Evolutionary conservation across 2,888 invertebrate species (phyloP), one percentile per base, ranked within the genome.

Genomic region (Cremastinae sp.): DNA sequence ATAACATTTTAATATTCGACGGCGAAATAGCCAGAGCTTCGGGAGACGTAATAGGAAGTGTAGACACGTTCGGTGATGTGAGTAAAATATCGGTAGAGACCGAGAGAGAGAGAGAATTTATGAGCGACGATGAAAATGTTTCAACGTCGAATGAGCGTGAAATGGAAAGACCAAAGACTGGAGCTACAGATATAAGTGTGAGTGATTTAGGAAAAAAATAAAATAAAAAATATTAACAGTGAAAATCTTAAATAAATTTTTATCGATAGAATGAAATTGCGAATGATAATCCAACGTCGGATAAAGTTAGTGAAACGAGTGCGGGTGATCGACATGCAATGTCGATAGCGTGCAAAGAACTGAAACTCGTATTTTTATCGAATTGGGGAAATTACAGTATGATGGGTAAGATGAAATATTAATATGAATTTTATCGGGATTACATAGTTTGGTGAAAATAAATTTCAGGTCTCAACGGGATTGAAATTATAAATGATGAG

Each of bases 1-100:
- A 96, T 86, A 93, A 93, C 12, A 88, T 89, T 56, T 87, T 92
- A 35, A 94, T 96, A 85, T 96, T 96, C 89, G 92, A 93, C 82
- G 96, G 96, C 0, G 96, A 96, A 90, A 95, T 96, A 68, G 94
- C 95, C 0, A 91, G 94, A 82, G 94, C 96, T 4, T 94, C 93
- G 84, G 96, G 96, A 1, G 94, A 93, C 69, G 92, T 95, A 18
- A 91, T 92, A 68, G 95, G 95, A 37, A 92, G 92, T 5, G 91
- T 94, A 28, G 92, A 94, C 75, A 92, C 94, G 7, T 94, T 94
- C 87, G 94, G 94, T 53, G 94, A 94, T 88, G 94, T 94, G 87
- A 91, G 92, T 90, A 45, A 39, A 45, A 93, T 92, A 70, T 90
- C 91, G 5, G n/a, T n/a, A n/a, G n/a, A n/a, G n/a, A n/a, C n/a